These are phyloP conservation scores for Alcedo atthis DNA, from an alignment of 2,797 vertebrate species.

Conservation along the genomic window DNA sequence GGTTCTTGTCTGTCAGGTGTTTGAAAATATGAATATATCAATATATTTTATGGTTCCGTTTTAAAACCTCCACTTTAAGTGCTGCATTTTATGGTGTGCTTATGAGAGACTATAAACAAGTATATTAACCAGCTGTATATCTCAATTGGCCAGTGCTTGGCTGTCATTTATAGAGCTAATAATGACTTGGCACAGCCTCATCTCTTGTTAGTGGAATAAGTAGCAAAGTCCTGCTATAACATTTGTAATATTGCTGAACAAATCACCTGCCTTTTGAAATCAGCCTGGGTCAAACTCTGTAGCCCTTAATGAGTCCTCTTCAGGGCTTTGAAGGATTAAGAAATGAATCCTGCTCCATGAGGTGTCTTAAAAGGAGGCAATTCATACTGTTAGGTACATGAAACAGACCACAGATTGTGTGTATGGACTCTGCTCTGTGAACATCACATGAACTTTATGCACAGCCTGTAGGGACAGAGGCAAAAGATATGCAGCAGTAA, in stretches of 20 bases:
- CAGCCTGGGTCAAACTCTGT: background rate
- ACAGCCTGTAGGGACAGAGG: background rate
- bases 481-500: background rate
- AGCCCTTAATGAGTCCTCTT: background rate
- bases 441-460: background rate
- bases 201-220: background rate
- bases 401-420: background rate
- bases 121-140: background rate
- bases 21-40: background rate
- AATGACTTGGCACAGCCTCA: background rate
- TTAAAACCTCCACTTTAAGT: background rate
- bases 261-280: background rate
- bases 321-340: background rate
- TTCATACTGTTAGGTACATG: background rate
- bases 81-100: background rate
- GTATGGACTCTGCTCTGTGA: background rate
- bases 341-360: background rate
- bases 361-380: background rate
- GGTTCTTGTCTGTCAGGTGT: background rate
- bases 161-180: background rate
- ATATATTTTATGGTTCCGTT: background rate
- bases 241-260: conserved; percentile 4
- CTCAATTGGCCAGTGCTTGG: background rate
- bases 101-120: background rate
- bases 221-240: background rate